Conservation (phyloP, 2,797 vertebrate genomes). For the Helostoma temminkii region DNA sequence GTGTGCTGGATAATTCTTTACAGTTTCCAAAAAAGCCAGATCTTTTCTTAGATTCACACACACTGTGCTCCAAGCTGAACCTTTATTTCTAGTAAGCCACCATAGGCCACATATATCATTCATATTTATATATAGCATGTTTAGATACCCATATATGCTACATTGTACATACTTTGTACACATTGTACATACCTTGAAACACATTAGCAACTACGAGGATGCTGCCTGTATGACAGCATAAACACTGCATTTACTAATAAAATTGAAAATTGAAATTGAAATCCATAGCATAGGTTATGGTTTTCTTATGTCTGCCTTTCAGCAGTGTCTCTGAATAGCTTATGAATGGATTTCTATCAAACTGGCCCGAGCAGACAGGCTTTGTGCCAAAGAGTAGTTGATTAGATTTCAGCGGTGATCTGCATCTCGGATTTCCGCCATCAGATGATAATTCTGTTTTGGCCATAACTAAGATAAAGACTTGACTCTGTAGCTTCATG, state of each 20-base stretch:
- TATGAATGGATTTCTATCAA: constrained; percentile 36
- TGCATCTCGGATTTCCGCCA: constrained; percentile 62
- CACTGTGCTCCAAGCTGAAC: too few species aligned
- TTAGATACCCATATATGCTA: background rate
- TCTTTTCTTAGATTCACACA: too few species aligned
- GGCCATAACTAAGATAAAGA: constrained; percentile 58
- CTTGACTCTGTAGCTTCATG: constrained; percentile 28
- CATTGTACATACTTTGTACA: too few species aligned
- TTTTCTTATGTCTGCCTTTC: background rate
- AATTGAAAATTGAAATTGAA: background rate
- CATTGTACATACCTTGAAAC: too few species aligned
- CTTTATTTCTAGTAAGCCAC: too few species aligned
- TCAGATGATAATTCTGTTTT: constrained; percentile 53
- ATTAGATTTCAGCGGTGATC: constrained; percentile 64
- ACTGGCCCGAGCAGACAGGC: constrained; percentile 40
- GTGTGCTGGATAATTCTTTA: background rate
- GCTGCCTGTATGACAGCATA: background rate
- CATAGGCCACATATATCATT: too few species aligned
- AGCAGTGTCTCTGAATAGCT: constrained; percentile 27
- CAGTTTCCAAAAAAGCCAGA: too few species aligned
- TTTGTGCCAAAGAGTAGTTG: constrained; percentile 51
- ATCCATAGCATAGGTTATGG: background rate
- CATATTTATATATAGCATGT: too few species aligned
- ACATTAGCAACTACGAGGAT: background rate
- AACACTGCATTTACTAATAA: background rate